phyloP scores from a whole-genome alignment of 2,113 vertebrate species.

The Crypturellus undulatus region DNA sequence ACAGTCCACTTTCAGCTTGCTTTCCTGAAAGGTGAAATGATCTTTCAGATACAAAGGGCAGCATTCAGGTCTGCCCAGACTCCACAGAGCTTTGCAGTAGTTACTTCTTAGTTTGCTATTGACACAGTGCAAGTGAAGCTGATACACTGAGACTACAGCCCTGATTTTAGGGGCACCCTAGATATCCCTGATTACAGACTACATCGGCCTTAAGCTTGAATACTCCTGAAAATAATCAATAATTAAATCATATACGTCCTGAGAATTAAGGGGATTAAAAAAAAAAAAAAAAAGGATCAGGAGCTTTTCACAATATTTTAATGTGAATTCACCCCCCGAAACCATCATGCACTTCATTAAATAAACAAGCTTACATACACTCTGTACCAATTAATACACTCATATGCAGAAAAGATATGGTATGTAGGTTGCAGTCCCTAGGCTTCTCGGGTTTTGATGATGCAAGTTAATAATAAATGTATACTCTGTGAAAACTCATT shows the following conservation, averaged over 20 bases:
- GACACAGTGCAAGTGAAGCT: not conserved
- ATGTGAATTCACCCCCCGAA: slow-evolving; percentile 2
- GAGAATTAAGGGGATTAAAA: not conserved
- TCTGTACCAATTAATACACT: slow-evolving; percentile 47
- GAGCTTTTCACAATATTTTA: not conserved
- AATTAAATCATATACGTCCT: not conserved
- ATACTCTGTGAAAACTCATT: not conserved
- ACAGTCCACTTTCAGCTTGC: not conserved
- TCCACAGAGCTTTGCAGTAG: accelerated
- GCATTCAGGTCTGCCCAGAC: not conserved
- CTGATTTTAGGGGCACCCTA: not conserved
- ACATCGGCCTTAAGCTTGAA: not conserved
- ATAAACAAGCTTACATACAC: slow-evolving; percentile 26
- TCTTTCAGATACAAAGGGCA: slow-evolving; percentile 6
- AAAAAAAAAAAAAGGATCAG: not conserved
- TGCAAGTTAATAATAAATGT: slow-evolving; percentile 42
- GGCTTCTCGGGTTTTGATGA: not conserved
- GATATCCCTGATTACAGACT: not conserved
- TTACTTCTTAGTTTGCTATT: not conserved
- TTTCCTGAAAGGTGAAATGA: slow-evolving; percentile 17
- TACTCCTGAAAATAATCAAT: not conserved
- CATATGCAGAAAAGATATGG: slow-evolving; percentile 25
- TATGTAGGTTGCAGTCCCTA: not conserved
- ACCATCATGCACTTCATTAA: slow-evolving; percentile 27
- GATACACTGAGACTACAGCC: not conserved